These are phyloP conservation scores for Scolanthus callimorphus DNA, from an alignment of 92 coral and sea anemone species.

Conservation along the genomic window DNA sequence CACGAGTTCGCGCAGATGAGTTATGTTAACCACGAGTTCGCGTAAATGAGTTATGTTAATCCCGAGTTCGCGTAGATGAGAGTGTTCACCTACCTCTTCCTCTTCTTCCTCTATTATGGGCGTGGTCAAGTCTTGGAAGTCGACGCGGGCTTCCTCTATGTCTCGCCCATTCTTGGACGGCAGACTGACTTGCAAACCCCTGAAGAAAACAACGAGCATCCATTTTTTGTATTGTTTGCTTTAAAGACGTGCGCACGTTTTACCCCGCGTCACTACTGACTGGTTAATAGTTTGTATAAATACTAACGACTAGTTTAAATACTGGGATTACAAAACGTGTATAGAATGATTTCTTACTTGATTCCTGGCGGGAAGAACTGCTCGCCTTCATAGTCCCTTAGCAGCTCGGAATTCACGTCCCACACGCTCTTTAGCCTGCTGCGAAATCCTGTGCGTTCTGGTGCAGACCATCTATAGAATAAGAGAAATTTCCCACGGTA, in stretches of 20 bases:
- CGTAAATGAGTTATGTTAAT: too few species aligned
- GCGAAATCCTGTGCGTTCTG: neutral
- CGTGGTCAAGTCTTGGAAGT: neutral
- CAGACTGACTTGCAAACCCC: slow-evolving; percentile 1
- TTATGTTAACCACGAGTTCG: too few species aligned
- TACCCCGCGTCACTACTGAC: neutral
- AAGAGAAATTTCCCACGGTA: too few species aligned
- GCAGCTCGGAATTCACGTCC: slow-evolving; percentile 48
- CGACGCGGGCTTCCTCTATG: neutral
- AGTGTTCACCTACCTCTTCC: neutral
- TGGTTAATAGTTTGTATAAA: neutral
- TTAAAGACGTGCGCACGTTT: too few species aligned
- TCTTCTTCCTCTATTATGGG: neutral
- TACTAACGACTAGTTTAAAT: too few species aligned
- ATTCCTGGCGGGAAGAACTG: neutral
- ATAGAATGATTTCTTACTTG: neutral
- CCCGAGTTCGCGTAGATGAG: too few species aligned
- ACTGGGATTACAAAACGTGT: neutral
- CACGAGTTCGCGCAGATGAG: too few species aligned
- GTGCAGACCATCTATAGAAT: slow-evolving; percentile 18
- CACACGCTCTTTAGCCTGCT: slow-evolving; percentile 54
- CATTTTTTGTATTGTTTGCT: too few species aligned
- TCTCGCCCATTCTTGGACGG: neutral
- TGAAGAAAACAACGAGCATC: too few species aligned
- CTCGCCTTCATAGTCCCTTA: slow-evolving; percentile 46